Percentiles rank a stretch among this genome's conserved stretches.
Evolutionary conservation across 2,888 invertebrate species (phyloP).

Genomic region (Tipula lateralis): DNA sequence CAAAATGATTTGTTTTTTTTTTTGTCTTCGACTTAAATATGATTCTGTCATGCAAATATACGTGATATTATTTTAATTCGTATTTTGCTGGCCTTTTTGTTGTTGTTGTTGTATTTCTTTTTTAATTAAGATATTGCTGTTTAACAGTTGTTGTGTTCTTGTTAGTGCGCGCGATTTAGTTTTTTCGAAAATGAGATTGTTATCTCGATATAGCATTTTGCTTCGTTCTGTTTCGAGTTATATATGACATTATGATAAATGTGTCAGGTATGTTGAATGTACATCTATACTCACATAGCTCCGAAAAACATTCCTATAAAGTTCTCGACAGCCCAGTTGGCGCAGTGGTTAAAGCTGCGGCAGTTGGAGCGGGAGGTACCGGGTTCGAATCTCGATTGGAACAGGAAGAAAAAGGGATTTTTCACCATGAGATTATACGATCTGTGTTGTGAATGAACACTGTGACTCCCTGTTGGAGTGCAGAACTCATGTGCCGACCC

Average conservation of each 20-base stretch:
- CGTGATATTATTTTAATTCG: constrained; percentile 19
- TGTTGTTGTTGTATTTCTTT: not conserved
- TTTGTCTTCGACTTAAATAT: not conserved
- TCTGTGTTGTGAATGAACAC: too few relatives aligned
- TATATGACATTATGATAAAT: not conserved
- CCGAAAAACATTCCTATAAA: too few relatives aligned
- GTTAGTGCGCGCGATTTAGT: not conserved
- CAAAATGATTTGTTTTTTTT: not conserved
- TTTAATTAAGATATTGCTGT: constrained; percentile 24
- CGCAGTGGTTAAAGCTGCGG: too few relatives aligned
- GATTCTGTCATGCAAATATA: constrained; percentile 11
- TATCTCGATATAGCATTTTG: not conserved
- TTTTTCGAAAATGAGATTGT: not conserved
- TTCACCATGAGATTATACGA: too few relatives aligned
- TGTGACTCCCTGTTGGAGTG: too few relatives aligned
- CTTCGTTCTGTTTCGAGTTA: not conserved
- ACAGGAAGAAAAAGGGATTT: too few relatives aligned
- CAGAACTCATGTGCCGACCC: too few relatives aligned
- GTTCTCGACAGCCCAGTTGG: too few relatives aligned
- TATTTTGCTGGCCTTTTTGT: not conserved
- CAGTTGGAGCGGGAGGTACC: too few relatives aligned
- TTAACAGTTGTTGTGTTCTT: constrained; percentile 20
- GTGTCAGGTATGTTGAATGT: not conserved
- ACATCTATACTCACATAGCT: too few relatives aligned
- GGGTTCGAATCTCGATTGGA: too few relatives aligned